phyloP scores from a whole-genome alignment of 2,113 vertebrate genomes.

The Carlito syrichta region DNA sequence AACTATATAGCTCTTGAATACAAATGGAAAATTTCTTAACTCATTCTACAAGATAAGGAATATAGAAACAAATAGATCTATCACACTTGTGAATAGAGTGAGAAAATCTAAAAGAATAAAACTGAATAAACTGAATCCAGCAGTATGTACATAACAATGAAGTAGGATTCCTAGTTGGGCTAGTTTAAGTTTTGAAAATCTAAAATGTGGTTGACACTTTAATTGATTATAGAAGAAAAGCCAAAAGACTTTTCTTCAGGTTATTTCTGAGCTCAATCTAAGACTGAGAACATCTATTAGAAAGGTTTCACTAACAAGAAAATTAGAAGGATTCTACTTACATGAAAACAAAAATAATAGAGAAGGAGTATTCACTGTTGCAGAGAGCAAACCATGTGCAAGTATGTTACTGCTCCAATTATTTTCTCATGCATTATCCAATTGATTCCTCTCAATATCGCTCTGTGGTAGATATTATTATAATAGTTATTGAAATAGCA shows the following conservation, averaged over 20 bases:
- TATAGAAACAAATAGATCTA: neutral
- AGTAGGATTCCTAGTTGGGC: neutral
- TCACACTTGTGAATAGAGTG: neutral
- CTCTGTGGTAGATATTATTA: neutral
- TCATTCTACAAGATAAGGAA: neutral
- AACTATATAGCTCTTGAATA: neutral
- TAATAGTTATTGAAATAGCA: neutral
- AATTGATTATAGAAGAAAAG: neutral
- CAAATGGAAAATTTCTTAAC: neutral
- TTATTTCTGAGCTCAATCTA: neutral
- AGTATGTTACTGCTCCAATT: neutral
- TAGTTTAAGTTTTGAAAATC: neutral
- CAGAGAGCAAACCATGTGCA: neutral
- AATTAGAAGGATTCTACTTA: neutral
- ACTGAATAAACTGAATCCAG: neutral
- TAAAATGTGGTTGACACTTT: neutral
- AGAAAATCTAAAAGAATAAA: neutral
- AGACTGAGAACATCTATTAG: neutral
- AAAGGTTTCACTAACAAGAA: neutral
- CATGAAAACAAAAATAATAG: neutral
- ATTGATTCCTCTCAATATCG: neutral
- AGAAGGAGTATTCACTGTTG: neutral
- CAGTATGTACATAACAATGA: neutral
- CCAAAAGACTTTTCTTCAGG: neutral
- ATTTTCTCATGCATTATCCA: neutral